These are phyloP conservation scores for Zootermopsis nevadensis DNA, from an alignment of 2,888 invertebrate species.

Conservation along the genomic window DNA sequence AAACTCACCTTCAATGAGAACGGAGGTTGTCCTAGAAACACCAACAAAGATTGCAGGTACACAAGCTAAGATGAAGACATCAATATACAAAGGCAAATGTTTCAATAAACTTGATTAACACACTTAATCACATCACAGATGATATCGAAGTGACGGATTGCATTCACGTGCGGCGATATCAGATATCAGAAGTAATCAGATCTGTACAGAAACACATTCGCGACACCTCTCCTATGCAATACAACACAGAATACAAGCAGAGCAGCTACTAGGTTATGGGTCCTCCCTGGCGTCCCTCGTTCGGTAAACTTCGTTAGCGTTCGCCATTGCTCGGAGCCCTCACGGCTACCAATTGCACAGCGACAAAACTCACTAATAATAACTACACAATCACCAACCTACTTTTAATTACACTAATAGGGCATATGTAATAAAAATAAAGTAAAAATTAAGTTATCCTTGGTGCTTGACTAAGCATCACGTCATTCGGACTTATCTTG, in stretches of 20 bases:
- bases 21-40: not conserved
- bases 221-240: not conserved
- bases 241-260: not conserved
- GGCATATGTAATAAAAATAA: no score
- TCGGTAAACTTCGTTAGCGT: not conserved
- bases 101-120: not conserved
- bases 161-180: not conserved
- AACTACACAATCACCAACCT: not conserved
- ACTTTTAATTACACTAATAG: no score
- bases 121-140: slow-evolving; percentile 1
- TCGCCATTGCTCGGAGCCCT: not conserved
- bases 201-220: not conserved
- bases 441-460: no score
- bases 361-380: slow-evolving; percentile 14
- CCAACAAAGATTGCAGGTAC: not conserved
- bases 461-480: no score
- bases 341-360: slow-evolving; percentile 18
- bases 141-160: not conserved
- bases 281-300: slow-evolving; percentile 31
- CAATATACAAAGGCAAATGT: not conserved
- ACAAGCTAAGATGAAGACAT: not conserved
- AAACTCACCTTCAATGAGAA: not conserved
- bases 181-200: not conserved
- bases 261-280: not conserved
- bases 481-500: no score